Evolutionary conservation across 2,113 vertebrate genomes (phyloP).

Genomic region (Bubo blakistoni): DNA sequence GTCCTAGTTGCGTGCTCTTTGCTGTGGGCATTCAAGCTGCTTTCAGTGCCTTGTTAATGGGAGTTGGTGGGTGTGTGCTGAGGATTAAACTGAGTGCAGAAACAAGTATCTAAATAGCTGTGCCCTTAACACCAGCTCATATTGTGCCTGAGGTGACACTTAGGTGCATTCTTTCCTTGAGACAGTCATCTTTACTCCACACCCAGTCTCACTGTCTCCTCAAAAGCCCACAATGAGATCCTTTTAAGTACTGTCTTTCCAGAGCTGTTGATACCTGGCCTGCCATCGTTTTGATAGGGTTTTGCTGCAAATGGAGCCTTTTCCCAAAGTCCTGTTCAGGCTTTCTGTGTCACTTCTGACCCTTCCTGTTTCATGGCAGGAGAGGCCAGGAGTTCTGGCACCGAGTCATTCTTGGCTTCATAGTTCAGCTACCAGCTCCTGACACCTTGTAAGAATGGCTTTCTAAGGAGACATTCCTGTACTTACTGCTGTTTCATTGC

Average conservation of each 20-base stretch:
- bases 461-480: not conserved
- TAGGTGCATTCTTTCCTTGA: not conserved
- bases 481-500: not conserved
- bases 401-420: not conserved
- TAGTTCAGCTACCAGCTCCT: not conserved
- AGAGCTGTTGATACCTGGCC: not conserved
- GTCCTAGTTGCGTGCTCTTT: not conserved
- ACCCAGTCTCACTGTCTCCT: not conserved
- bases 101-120: not conserved
- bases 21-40: not conserved
- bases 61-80: not conserved
- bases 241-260: not conserved
- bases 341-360: not conserved
- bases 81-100: not conserved
- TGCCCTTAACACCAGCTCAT: not conserved
- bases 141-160: not conserved
- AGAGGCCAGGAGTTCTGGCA: not conserved
- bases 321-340: not conserved
- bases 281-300: not conserved
- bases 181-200: not conserved
- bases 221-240: not conserved
- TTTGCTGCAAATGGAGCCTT: not conserved
- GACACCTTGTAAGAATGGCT: not conserved
- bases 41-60: not conserved
- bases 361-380: not conserved